phyloP scores from a whole-genome alignment of 64 coral and sea anemone genomes.

The Dendrophyllia cribrosa region DNA sequence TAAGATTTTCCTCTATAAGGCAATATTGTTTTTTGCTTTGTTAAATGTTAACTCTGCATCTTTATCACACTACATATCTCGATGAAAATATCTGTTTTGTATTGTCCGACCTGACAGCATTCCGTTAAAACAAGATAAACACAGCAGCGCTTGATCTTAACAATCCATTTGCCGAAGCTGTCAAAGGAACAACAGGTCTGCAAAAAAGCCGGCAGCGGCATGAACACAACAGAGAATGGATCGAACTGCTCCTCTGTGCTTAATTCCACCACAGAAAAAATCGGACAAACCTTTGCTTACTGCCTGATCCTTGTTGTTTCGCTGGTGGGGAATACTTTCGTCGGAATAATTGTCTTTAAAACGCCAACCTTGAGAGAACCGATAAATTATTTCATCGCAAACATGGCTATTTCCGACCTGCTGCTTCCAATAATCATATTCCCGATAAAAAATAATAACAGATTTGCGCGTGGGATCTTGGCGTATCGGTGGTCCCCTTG shows the following conservation, averaged over 20 bases:
- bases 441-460: not conserved
- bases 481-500: not conserved
- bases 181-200: not conserved
- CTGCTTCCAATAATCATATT: not conserved
- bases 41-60: too few species aligned
- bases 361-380: not conserved
- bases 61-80: too few species aligned
- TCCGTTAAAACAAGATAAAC: too few species aligned
- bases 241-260: not conserved
- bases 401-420: conserved; percentile 15
- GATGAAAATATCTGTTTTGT: too few species aligned
- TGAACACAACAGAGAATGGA: not conserved
- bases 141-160: too few species aligned
- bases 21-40: too few species aligned
- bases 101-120: too few species aligned
- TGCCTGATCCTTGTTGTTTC: not conserved
- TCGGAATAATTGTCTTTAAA: conserved; percentile 8
- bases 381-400: not conserved
- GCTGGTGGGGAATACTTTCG: not conserved
- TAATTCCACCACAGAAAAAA: not conserved
- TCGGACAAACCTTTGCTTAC: not conserved
- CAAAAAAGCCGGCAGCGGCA: not conserved
- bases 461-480: too few species aligned
- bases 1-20: too few species aligned
- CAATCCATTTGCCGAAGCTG: too few species aligned